A percentile compares a stretch with the other conserved stretches of the same genome.
These are phyloP conservation scores for Drosophila neocordata DNA, from an alignment of 1,140 invertebrate species.

Conservation along the genomic window DNA sequence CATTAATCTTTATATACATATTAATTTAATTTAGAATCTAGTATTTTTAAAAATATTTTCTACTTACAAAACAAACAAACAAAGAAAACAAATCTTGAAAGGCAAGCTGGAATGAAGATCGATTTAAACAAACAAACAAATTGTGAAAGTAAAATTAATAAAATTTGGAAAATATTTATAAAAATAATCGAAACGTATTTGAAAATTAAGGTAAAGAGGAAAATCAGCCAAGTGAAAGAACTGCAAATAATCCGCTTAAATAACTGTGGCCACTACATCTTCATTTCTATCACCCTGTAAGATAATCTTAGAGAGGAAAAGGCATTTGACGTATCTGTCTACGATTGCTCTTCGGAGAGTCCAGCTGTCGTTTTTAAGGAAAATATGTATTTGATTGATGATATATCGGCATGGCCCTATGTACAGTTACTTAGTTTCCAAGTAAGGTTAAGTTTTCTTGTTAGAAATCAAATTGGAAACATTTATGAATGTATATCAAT, in stretches of 20 bases:
- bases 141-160: constrained; percentile 56
- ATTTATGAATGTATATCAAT: too few relatives aligned
- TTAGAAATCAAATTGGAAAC: too few relatives aligned
- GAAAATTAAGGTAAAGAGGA: constrained; percentile 25
- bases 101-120: constrained; percentile 18
- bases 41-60: constrained; percentile 54
- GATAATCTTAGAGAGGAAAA: background rate
- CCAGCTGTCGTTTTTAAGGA: background rate
- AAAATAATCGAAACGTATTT: background rate
- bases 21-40: constrained; percentile 34
- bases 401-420: too few relatives aligned
- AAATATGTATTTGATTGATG: background rate
- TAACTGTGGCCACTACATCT: background rate
- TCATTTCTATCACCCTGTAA: background rate
- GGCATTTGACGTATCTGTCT: background rate
- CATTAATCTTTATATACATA: constrained; percentile 45
- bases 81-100: constrained; percentile 14
- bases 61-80: constrained; percentile 40
- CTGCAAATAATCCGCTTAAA: constrained; percentile 68
- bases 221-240: constrained; percentile 54
- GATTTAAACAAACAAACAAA: constrained; percentile 29
- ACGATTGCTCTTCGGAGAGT: background rate
- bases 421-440: too few relatives aligned
- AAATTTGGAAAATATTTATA: constrained; percentile 63
- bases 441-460: too few relatives aligned